A percentile compares a stretch with the other conserved stretches of the same genome.
phyloP scores from a whole-genome alignment of 2,797 vertebrate genomes.

The Phaenicophaeus curvirostris region DNA sequence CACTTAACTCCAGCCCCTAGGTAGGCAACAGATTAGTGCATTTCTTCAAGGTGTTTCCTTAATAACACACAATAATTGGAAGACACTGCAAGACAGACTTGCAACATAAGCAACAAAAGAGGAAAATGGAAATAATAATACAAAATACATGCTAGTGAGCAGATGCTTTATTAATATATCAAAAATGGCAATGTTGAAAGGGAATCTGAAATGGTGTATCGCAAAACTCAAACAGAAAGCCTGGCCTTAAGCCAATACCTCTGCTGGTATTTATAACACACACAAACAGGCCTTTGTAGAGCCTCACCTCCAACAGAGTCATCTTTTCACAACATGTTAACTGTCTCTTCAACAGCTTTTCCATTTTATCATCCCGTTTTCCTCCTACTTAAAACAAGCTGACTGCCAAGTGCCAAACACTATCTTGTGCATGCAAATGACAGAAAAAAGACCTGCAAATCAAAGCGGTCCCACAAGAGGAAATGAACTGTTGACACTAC shows the following conservation, averaged over 20 bases:
- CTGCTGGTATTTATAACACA: neutral
- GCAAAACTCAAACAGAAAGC: neutral
- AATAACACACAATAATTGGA: neutral
- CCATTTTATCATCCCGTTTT: neutral
- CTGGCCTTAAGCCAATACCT: neutral
- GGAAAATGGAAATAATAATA: neutral
- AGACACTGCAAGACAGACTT: neutral
- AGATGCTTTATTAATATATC: neutral
- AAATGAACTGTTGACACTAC: constrained; percentile 64
- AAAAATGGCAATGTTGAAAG: neutral
- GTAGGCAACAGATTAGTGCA: neutral
- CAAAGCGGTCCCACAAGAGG: neutral
- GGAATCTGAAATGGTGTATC: neutral
- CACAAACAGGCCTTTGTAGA: neutral
- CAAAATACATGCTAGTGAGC: neutral
- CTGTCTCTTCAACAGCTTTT: neutral
- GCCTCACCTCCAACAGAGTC: neutral
- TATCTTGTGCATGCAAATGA: neutral
- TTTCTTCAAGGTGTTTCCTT: neutral
- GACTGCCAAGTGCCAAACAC: neutral
- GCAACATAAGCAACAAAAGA: neutral
- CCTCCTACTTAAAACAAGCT: neutral
- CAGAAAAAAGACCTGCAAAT: neutral
- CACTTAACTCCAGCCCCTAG: neutral
- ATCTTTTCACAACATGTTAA: neutral